Evolutionary conservation across 1,140 invertebrate species (phyloP).

Genomic region (Tetragonula clypearis): DNA sequence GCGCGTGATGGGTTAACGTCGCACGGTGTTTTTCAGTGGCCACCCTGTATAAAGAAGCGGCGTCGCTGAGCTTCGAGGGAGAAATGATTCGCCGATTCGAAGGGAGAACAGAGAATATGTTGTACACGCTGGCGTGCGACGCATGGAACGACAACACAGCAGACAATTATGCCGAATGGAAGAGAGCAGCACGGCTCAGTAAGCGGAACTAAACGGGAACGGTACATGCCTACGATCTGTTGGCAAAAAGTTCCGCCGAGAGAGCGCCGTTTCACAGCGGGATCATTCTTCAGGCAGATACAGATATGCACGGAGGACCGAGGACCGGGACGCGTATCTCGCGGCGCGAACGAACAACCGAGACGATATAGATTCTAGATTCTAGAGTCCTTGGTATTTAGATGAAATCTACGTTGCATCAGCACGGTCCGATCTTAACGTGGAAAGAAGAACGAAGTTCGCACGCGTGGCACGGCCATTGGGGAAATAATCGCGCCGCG

Average conservation of each 20-base stretch:
- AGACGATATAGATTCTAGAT: too few relatives aligned
- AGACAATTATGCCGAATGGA: conserved; percentile 53
- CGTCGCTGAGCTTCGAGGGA: neutral
- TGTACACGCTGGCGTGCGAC: conserved; percentile 31
- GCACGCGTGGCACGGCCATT: too few relatives aligned
- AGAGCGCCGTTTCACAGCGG: conserved; percentile 3
- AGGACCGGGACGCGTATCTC: neutral
- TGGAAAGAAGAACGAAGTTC: neutral
- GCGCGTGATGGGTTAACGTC: too few relatives aligned
- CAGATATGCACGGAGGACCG: neutral
- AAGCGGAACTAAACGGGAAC: conserved; percentile 64
- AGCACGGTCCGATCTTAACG: neutral
- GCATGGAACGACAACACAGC: conserved; percentile 43
- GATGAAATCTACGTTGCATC: neutral
- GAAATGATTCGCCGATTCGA: neutral
- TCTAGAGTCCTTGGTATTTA: neutral
- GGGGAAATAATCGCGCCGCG: neutral
- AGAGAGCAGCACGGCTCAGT: conserved; percentile 49
- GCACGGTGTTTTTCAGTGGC: too few relatives aligned
- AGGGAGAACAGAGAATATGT: conserved; percentile 23
- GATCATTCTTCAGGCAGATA: neutral
- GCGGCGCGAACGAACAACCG: neutral
- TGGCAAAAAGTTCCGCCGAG: conserved; percentile 34
- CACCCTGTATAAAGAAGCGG: neutral
- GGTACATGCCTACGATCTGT: conserved; percentile 63